Conservation (phyloP, 2,797 vertebrate species). For the Rhinoraja longicauda region DNA sequence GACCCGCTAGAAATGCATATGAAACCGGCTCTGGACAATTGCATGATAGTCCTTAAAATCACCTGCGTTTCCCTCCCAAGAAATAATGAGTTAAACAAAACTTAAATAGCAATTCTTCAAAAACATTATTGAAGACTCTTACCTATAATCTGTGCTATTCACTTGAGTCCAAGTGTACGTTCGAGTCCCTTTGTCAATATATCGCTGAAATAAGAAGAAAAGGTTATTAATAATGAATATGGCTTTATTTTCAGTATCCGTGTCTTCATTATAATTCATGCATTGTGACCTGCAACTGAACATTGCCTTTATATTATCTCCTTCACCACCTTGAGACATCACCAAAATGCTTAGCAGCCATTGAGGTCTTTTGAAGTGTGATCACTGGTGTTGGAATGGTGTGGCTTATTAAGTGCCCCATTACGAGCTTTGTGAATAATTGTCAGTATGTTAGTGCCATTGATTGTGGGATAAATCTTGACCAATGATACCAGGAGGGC, state of each 20-base stretch:
- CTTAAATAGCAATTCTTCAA: not conserved
- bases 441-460: not conserved
- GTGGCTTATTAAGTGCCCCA: no score
- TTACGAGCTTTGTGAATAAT: no score
- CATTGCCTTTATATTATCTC: not conserved
- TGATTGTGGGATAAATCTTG: not conserved
- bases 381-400: not conserved
- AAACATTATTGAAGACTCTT: conserved; percentile 43
- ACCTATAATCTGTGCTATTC: conserved; percentile 97
- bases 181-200: conserved; percentile 88
- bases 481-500: not conserved
- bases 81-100: not conserved
- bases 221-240: not conserved
- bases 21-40: not conserved
- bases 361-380: not conserved
- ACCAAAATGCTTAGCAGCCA: not conserved
- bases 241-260: not conserved
- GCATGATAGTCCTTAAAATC: not conserved
- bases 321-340: not conserved
- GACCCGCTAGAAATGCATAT: not conserved
- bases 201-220: conserved; percentile 67
- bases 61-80: not conserved
- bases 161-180: conserved; percentile 93
- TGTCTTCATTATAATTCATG: not conserved
- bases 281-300: not conserved